phyloP scores from a whole-genome alignment of 2,113 vertebrate genomes.

The Myiagra hebetior region DNA sequence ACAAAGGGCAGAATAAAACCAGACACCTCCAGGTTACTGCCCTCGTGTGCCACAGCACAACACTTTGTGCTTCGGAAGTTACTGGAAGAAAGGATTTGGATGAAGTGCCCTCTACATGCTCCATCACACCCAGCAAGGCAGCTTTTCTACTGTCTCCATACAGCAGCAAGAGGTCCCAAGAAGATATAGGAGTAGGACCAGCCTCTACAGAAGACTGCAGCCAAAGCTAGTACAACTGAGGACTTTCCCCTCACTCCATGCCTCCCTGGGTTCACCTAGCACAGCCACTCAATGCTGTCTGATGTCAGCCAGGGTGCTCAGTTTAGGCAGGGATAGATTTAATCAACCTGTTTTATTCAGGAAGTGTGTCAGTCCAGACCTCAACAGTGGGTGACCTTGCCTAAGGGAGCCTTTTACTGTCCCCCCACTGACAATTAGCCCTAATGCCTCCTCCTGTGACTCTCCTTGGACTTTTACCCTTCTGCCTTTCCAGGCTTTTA shows the following conservation, averaged over 20 bases:
- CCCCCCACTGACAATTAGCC: background rate
- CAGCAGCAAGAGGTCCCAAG: background rate
- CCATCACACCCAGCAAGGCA: background rate
- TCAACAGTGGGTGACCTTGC: fast-evolving
- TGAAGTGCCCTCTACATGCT: background rate
- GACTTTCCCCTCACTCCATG: background rate
- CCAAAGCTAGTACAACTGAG: background rate
- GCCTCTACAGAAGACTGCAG: background rate
- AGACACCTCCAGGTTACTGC: background rate
- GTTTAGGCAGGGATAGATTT: background rate
- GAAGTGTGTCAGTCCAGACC: background rate
- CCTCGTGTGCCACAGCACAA: background rate
- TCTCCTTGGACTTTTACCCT: background rate
- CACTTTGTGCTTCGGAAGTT: background rate
- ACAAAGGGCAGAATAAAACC: background rate
- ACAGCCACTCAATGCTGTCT: background rate
- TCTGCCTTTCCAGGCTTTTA: background rate
- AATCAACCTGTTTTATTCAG: background rate
- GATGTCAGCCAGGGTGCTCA: background rate
- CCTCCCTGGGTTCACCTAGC: background rate
- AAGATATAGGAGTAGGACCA: fast-evolving
- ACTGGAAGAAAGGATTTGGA: background rate
- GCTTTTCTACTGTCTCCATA: background rate
- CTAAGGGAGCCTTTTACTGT: background rate
- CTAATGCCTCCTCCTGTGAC: fast-evolving